Base-by-base conservation (phyloP, 2,113 vertebrate species). In the Toxotes jaculatrix region DNA sequence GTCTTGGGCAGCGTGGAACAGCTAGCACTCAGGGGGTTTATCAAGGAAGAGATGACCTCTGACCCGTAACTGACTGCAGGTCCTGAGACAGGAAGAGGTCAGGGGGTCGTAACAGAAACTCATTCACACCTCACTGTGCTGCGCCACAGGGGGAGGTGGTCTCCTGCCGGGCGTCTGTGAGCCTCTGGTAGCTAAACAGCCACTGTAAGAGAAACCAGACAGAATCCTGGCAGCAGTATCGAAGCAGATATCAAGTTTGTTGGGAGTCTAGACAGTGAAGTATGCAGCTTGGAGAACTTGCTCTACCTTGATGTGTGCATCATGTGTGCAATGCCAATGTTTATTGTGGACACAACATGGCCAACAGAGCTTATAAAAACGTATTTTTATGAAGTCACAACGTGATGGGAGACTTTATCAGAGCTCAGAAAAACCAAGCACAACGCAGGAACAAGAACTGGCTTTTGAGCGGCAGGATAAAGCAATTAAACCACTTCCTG, bases 11-110 rank as follows among this genome's bases (percentile, higher is more conserved):
- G 66, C 21, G 74, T 45, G 63, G 67, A 77, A 55, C 69, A 67
- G 47, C 27, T 19, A 59, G 68, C 19, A 53, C 77, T 78, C 14
- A 9, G 74, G 70, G 88, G 81, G 43, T 80, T 90, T 88, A 87
- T 93, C 88, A 82, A 69, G 63, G 84, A 88, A 86, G 72, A 82
- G 88, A 84, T 89, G 86, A 78, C 86, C 91, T 85, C 51, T 86
- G 85, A 89, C 83, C 87, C 51, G 8, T 0, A 57, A 40, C 84
- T 84, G 90, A 86, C 89, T 83, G 83, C 77, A 70, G 74, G 85
- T 84, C 84, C 80, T 68, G 83, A 88, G 77, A 92, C 89, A 92
- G 87, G 89, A 90, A 89, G 13, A 83, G 92, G 91, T 92, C 91
- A 92, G 38, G 63, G 74, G 90, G 92, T 92, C 83, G 0, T n/a